Evolutionary conservation across 2,797 vertebrate species (phyloP), one percentile per base, ranked within the genome.

Genomic region (Glyptemys insculpta): DNA sequence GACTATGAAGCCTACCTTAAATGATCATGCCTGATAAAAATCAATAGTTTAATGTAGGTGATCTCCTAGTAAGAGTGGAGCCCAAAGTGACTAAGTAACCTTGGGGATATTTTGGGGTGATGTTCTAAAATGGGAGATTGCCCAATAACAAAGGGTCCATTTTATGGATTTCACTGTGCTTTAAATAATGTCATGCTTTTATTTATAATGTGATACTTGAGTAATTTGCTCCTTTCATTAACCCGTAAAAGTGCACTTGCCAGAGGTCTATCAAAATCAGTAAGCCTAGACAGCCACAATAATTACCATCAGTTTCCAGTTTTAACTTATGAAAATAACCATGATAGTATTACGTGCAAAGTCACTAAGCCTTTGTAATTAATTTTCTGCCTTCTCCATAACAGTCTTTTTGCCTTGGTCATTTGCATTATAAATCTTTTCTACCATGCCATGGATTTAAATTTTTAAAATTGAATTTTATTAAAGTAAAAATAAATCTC

Each of bases 321-420:
- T 97, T 97, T 79, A 93, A 90, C 86, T 97, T 97, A 94, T 37
- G 82, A 86, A 96, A 97, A 96, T 96, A 97, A 89, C 94, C 83
- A 85, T 0, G 12, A 74, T 95, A 92, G 74, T 92, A 96, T 93
- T 95, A 83, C 53, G 81, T 96, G 86, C 86, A 97, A 96, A 97
- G 76, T 93, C 79, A 85, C 96, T 97, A 98, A 95, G 83, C 85
- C 76, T 96, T 97, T 96, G 87, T 96, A 97, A 98, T 98, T 98
- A 97, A 96, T 97, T 98, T 98, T 96, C 49, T 95, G 59, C 49
- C 11, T 88, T 95, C 74, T 92, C 37, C 57, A 79, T 93, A 96
- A 85, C 92, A 97, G 87, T 62, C 86, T 80, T 96, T 97, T 97
- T 95, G 88, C 94, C 84, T 95, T 96, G 83, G 95, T 92, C 86